Evolutionary conservation across 2,113 vertebrate genomes (phyloP).

Genomic region (Australoheros scitulus): DNA sequence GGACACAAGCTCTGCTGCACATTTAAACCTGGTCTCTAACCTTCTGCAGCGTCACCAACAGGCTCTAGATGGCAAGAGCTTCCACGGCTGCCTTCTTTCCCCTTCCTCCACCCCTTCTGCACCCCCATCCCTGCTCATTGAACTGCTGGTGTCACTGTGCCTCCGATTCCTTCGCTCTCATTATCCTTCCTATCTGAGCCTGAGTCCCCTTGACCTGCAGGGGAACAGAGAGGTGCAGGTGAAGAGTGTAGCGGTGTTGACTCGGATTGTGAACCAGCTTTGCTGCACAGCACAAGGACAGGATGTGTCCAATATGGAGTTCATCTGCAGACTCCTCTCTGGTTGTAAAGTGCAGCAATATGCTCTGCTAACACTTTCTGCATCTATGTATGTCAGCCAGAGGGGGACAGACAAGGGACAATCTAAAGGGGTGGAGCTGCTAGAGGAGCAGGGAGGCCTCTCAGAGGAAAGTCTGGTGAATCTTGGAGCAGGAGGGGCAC

Average conservation of each 20-base stretch:
- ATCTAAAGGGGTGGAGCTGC: neutral
- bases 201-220: constrained; percentile 85
- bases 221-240: constrained; percentile 95
- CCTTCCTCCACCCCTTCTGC: constrained; percentile 77
- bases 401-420: constrained; percentile 67
- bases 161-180: constrained; percentile 91
- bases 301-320: constrained; percentile 66
- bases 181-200: constrained; percentile 87
- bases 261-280: constrained; percentile 85
- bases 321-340: constrained; percentile 82
- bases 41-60: constrained; percentile 94
- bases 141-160: constrained; percentile 91
- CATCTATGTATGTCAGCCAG: constrained; percentile 92
- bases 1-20: constrained; percentile 91
- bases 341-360: constrained; percentile 90
- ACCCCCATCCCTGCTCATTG: constrained; percentile 88
- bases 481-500: constrained; percentile 85
- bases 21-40: constrained; percentile 93
- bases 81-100: constrained; percentile 87
- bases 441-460: constrained; percentile 77
- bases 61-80: constrained; percentile 87
- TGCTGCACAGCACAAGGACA: constrained; percentile 75
- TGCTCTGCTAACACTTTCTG: constrained; percentile 88
- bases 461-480: constrained; percentile 89
- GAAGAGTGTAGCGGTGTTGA: constrained; percentile 92